phyloP scores from a whole-genome alignment of 1,140 invertebrate genomes.

The Drosophila fuyamai region DNA sequence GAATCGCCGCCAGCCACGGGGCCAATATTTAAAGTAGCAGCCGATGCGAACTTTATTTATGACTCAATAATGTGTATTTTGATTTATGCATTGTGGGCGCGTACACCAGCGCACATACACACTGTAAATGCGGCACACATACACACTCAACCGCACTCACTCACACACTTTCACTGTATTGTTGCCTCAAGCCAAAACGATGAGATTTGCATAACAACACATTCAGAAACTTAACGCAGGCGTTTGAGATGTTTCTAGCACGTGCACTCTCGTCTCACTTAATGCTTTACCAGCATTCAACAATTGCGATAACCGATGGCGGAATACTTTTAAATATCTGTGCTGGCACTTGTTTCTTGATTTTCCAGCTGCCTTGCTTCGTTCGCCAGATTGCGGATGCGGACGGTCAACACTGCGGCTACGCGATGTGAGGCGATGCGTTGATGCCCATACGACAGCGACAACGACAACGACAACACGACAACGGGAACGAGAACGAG shows the following conservation, averaged over 20 bases:
- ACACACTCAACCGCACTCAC: constrained; percentile 30
- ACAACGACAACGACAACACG: constrained; percentile 27
- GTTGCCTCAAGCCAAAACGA: constrained; percentile 56
- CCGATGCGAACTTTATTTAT: constrained; percentile 79
- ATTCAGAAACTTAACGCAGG: constrained; percentile 45
- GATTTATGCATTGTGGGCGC: constrained; percentile 79
- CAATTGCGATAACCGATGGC: constrained; percentile 23
- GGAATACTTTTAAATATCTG: constrained; percentile 1
- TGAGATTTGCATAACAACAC: constrained; percentile 76
- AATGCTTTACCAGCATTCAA: constrained; percentile 25
- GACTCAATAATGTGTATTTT: constrained; percentile 83
- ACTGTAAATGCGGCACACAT: constrained; percentile 7
- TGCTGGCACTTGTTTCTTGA: constrained; percentile 35
- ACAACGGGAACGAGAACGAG: constrained; percentile 12
- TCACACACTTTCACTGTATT: constrained; percentile 35
- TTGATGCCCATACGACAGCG: constrained; percentile 22
- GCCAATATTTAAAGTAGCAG: constrained; percentile 79
- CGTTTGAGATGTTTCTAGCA: constrained; percentile 46
- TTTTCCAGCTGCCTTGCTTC: constrained; percentile 8
- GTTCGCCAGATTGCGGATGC: constrained; percentile 33
- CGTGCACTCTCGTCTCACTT: constrained; percentile 35
- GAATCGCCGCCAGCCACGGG: constrained; percentile 29
- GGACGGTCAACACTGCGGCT: constrained; percentile 41
- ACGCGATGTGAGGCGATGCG: constrained; percentile 34
- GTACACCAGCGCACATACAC: constrained; percentile 47